Base-by-base conservation (phyloP, 2,888 invertebrate species). In the Nymphalis urticae region DNA sequence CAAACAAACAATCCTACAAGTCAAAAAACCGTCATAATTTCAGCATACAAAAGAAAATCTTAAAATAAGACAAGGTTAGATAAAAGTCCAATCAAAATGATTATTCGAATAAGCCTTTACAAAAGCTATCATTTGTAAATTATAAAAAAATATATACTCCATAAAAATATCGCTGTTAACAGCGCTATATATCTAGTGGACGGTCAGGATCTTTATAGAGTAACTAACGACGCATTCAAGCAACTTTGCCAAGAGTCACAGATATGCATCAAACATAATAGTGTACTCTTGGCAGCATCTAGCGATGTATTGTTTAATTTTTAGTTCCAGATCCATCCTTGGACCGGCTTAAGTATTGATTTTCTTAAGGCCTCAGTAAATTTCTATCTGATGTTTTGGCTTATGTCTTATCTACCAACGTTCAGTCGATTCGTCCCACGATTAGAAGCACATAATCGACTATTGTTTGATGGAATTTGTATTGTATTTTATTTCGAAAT, bases 271-370 rank as follows among this genome's bases (percentile, higher is more conserved):
- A 81, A 80, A 77, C 75, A 79, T 76, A 82, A 82, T 80, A 78
- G 78, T 75, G 75, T 76, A 75, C 72, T 72, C 76, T 84, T 80
- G 85, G 85, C 85, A 80, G 66, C 21, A 24, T 9, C 64, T 75
- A 73, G 75, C 78, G 69, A 75, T 70, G 79, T 81, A 85, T 85
- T 85, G 86, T 86, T 85, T 83, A 85, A 85, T 85, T 85, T 84
- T 84, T 82, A 83, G 84, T 83, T 81, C 80, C 80, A 81, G 72
- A 73, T 71, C 72, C 67, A 67, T 68, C 65, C 78, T 77, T 68
- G 70, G 54, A 70, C 68, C 73, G 75, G 79, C 76, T 75, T 62
- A 51, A 1, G 63, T 60, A 70, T 70, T 68, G 70, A 70, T 72
- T 70, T 70, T 67, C 48, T 66, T 71, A 66, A 71, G 27, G 62